Evolutionary conservation across 2,797 vertebrate species (phyloP).

Genomic region (Gambusia yucatana): DNA sequence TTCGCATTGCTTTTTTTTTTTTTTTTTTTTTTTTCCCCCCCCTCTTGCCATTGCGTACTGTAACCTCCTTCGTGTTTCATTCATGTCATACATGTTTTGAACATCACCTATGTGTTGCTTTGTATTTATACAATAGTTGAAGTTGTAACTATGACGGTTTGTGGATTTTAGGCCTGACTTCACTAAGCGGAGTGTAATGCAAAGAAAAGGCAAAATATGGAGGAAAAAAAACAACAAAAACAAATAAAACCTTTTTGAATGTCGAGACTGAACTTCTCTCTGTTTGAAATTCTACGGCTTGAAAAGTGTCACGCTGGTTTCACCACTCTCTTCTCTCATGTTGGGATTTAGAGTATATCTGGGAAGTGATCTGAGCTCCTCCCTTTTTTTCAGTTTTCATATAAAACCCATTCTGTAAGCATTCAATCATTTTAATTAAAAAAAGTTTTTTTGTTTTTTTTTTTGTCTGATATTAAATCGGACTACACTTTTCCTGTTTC

Average conservation of each 20-base stretch:
- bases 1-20: constrained; percentile 58
- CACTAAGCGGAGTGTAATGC: constrained; percentile 72
- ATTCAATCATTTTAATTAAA: background rate
- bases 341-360: background rate
- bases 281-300: constrained; percentile 8
- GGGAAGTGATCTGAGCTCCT: background rate
- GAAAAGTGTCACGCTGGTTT: background rate
- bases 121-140: constrained; percentile 82
- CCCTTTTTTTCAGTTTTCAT: background rate
- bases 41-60: constrained; percentile 60
- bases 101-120: constrained; percentile 77
- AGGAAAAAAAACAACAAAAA: constrained; percentile 45
- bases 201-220: constrained; percentile 67
- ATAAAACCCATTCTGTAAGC: background rate
- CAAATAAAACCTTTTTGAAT: constrained; percentile 76
- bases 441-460: rapidly evolving
- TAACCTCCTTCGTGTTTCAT: constrained; percentile 69
- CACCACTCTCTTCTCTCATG: background rate
- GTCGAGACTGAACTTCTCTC: constrained; percentile 57
- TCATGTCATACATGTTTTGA: constrained; percentile 62
- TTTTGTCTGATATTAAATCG: background rate
- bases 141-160: constrained; percentile 78
- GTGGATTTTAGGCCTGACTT: constrained; percentile 77
- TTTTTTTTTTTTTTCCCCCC: background rate
- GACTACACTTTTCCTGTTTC: background rate